A percentile compares a stretch with the other conserved stretches of the same genome.
phyloP scores from a whole-genome alignment of 2,888 invertebrate species.

The Bugulina stolonifera region DNA sequence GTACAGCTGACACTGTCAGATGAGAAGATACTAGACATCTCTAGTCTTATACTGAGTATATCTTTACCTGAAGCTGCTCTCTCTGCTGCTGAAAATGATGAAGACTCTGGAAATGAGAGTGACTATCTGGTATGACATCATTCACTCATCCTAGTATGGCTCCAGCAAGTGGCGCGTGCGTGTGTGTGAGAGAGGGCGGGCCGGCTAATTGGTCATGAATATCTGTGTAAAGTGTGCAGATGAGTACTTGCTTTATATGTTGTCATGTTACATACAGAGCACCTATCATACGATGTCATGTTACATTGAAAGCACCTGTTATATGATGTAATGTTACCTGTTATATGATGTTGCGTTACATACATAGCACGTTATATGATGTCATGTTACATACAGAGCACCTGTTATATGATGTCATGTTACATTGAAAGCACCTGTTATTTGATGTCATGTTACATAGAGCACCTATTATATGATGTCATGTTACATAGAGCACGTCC shows the following conservation, averaged over 20 bases:
- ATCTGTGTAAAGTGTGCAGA: no score
- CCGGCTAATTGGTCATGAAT: no score
- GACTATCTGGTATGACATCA: no score
- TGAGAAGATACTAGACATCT: slow-evolving; percentile 54
- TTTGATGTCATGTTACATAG: no score
- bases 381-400: neutral
- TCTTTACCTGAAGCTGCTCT: slow-evolving; percentile 55
- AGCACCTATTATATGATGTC: neutral
- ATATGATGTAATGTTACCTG: no score
- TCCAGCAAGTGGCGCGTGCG: no score
- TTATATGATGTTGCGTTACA: no score
- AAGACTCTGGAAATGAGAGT: neutral
- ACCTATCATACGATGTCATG: neutral
- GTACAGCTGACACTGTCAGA: slow-evolving; percentile 57
- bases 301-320: no score
- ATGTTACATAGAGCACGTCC: neutral
- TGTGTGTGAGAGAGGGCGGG: no score
- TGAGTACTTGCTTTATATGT: neutral
- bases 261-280: neutral
- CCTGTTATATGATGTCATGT: neutral
- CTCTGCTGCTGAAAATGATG: neutral
- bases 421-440: no score
- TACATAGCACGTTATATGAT: neutral
- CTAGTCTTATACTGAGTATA: slow-evolving; percentile 55
- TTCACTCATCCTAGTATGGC: no score